phyloP scores from a whole-genome alignment of 2,888 invertebrate species.

The Melanotus villosus region DNA sequence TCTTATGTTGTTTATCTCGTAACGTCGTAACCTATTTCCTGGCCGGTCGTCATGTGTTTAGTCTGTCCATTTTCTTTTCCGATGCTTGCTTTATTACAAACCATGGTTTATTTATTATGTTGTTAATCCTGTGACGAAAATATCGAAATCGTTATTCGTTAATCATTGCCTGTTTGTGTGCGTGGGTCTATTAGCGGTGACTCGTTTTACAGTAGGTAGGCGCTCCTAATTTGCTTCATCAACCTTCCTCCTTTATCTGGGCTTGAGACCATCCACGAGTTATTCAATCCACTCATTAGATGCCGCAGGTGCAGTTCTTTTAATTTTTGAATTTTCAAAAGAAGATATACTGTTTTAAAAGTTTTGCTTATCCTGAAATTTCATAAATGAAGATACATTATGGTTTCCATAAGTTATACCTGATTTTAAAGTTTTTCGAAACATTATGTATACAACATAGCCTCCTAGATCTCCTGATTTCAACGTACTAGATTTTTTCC shows the following conservation, averaged over 20 bases:
- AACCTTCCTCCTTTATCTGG: background rate
- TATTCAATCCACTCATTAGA: background rate
- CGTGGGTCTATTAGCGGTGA: no score
- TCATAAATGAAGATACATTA: no score
- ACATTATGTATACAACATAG: no score
- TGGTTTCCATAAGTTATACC: no score
- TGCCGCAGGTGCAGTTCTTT: background rate
- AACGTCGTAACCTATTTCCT: conserved; percentile 2
- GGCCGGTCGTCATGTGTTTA: background rate
- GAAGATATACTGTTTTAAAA: no score
- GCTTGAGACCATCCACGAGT: background rate
- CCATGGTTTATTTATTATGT: background rate
- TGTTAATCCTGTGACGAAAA: background rate
- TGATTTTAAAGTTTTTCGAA: no score
- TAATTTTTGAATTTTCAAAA: no score
- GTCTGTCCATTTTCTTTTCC: background rate
- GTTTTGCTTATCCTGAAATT: no score
- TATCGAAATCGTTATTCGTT: conserved; percentile 1
- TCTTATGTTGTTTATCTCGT: background rate
- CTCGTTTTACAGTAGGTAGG: background rate
- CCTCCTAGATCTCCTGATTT: no score
- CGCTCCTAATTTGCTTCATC: background rate
- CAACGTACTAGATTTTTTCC: no score
- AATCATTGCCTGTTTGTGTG: background rate
- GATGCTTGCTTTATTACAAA: background rate